A percentile compares a stretch with the other conserved stretches of the same genome.
Conservation (phyloP, 1,140 invertebrate genomes). For the Parasteatoda tepidariorum region DNA sequence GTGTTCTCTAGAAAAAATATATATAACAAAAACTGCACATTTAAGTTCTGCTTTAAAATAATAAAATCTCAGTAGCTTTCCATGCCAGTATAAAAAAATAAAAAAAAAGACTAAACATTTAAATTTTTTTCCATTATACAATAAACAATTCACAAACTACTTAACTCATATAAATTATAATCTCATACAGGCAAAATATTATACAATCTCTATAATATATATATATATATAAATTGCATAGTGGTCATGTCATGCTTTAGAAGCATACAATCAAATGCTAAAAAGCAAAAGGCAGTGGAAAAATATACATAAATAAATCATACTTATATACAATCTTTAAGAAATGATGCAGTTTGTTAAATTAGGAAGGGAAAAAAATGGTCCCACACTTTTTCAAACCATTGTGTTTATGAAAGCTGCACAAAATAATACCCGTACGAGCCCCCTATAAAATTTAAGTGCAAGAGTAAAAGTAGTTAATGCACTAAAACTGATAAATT, state of each 20-base stretch:
- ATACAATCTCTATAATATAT: background rate
- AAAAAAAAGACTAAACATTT: too few species aligned
- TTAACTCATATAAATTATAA: too few species aligned
- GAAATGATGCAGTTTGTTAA: background rate
- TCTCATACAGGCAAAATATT: background rate
- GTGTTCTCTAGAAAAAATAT: too few species aligned
- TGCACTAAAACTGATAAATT: background rate
- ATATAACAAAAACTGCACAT: too few species aligned
- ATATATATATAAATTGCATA: slow-evolving; percentile 39
- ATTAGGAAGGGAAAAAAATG: slow-evolving; percentile 4
- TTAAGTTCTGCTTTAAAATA: too few species aligned
- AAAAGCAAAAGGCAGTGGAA: slow-evolving; percentile 52
- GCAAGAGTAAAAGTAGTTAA: slow-evolving; percentile 18
- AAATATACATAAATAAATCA: background rate
- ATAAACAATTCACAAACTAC: too few species aligned
- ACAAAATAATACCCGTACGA: slow-evolving; percentile 49
- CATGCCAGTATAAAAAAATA: too few species aligned
- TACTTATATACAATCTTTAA: background rate
- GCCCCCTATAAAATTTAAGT: slow-evolving; percentile 13
- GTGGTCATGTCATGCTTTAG: slow-evolving; percentile 9
- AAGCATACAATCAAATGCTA: slow-evolving; percentile 30
- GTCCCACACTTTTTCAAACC: slow-evolving; percentile 32
- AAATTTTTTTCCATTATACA: too few species aligned
- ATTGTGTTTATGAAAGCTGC: slow-evolving; percentile 30
- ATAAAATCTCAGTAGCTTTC: too few species aligned